Evolutionary conservation across 2,888 invertebrate species (phyloP), one percentile per base, ranked within the genome.

Genomic region (Nymphalis c-album): DNA sequence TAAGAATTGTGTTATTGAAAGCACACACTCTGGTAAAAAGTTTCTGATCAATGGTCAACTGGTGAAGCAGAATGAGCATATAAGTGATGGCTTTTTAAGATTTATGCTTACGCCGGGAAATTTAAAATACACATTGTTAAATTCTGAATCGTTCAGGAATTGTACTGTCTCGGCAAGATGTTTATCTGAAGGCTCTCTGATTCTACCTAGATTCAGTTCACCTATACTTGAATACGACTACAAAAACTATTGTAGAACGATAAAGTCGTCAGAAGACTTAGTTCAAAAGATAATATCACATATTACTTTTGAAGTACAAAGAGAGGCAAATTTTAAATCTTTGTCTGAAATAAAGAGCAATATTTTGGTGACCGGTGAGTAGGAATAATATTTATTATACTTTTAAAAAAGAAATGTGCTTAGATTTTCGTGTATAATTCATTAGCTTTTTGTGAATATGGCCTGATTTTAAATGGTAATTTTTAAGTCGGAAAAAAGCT

Each of bases 1-100:
- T 74, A 93, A 94, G 76, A 84, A 82, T 65, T 93, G 90, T 78
- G 87, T 94, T 1, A 88, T 93, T 22, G 85, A 91, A 18, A 89
- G 81, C 72, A 92, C 92, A 67, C 88, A 86, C 78, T 90, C 88
- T 1, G 86, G 90, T 2, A 87, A 91, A 72, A 88, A 88, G 78
- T 85, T 94, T 59, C 76, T 94, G 1, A 86, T 95, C 35, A 95
- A 94, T 80, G 87, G 93, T 62, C 85, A 88, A 16, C 83, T 93
- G 71, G 82, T 88, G 0, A 88, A 94, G 67, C 86, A 92, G 64
- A 90, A 93, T 71, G 75, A 74, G 1, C 81, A 87, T 70, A 86
- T 91, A 64, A 80, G 83, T 67, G 76, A 73, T 67, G 90, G 92
- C 0, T 86, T 81, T 73, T 73, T 93, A 55, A 87, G 86, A 71